These are phyloP conservation scores for Apamea epomidion DNA, from an alignment of 2,888 invertebrate species.

Conservation along the genomic window DNA sequence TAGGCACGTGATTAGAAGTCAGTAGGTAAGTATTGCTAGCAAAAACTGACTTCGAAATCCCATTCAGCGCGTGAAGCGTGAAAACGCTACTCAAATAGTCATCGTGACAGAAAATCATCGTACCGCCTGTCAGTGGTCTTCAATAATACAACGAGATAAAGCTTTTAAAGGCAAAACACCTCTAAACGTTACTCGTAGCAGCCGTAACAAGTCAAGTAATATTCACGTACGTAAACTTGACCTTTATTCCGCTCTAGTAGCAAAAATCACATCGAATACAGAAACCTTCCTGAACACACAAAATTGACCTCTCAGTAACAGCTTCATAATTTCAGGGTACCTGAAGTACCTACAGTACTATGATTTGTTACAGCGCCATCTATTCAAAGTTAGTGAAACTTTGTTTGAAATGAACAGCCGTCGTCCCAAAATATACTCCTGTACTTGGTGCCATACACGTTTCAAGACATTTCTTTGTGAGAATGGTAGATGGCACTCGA, in stretches of 20 bases:
- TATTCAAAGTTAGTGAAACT: slow-evolving; percentile 46
- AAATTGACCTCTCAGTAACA: slow-evolving; percentile 41
- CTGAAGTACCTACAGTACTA: not conserved
- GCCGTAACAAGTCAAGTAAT: not conserved
- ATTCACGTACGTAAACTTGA: slow-evolving; percentile 22
- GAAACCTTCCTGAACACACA: slow-evolving; percentile 43
- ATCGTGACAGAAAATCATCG: not conserved
- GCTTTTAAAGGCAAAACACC: not conserved
- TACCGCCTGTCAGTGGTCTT: not conserved
- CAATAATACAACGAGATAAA: not conserved
- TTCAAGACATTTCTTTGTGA: slow-evolving; percentile 4
- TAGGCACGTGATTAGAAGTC: not conserved
- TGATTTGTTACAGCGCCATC: slow-evolving; percentile 61
- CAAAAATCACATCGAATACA: slow-evolving; percentile 39
- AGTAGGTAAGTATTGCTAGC: not conserved
- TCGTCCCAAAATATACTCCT: not conserved
- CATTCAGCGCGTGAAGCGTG: not conserved
- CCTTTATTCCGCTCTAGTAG: slow-evolving; percentile 11
- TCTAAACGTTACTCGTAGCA: not conserved
- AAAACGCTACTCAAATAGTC: not conserved
- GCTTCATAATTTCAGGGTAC: slow-evolving; percentile 37
- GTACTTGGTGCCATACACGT: not conserved
- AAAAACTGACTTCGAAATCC: not conserved
- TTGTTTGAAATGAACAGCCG: slow-evolving; percentile 10
- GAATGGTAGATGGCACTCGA: slow-evolving; percentile 57